phyloP scores from a whole-genome alignment of 1,140 invertebrate species.

The Camponotus floridanus region DNA sequence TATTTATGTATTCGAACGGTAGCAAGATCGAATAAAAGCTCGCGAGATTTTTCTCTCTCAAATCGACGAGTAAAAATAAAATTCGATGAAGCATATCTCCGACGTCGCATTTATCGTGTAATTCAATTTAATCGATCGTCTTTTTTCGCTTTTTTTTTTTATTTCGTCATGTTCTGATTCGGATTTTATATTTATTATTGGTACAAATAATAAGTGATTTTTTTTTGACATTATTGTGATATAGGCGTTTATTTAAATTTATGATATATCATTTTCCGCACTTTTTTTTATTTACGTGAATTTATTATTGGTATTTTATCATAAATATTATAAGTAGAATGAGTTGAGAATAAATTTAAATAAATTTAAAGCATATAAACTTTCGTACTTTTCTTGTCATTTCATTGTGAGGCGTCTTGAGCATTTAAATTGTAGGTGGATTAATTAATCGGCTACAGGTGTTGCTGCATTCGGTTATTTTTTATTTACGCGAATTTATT shows the following conservation, averaged over 20 bases:
- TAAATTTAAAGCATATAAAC: background rate
- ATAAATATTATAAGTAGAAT: background rate
- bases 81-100: background rate
- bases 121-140: too few species aligned
- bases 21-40: constrained; percentile 20
- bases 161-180: too few species aligned
- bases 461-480: too few species aligned
- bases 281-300: too few species aligned
- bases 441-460: constrained; percentile 46
- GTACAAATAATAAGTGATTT: too few species aligned
- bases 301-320: background rate
- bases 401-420: background rate
- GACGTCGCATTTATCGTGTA: too few species aligned
- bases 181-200: too few species aligned
- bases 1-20: constrained; percentile 38
- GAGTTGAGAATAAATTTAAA: background rate
- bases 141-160: too few species aligned
- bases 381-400: constrained; percentile 9
- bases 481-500: background rate
- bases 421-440: constrained; percentile 48
- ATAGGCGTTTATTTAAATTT: too few species aligned
- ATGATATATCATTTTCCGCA: too few species aligned
- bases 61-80: background rate
- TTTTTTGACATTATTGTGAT: too few species aligned
- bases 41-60: background rate